These are phyloP conservation scores for Pissodes strobi DNA, from an alignment of 1,140 invertebrate species.

Conservation along the genomic window DNA sequence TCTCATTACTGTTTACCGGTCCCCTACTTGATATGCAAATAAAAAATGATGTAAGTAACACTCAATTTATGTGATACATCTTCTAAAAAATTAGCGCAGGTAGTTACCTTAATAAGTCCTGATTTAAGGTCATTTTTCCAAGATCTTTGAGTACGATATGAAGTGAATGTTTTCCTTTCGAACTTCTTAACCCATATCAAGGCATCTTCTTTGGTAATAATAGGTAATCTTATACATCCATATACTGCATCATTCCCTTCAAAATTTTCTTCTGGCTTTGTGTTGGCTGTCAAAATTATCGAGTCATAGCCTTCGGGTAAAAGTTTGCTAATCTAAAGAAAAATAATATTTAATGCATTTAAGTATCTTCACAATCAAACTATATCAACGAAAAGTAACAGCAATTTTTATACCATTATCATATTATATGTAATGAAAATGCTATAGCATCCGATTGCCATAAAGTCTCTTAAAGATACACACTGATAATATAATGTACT, in stretches of 20 bases:
- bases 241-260: slow-evolving; percentile 3
- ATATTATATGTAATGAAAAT: too few relatives aligned
- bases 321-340: not conserved
- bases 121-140: slow-evolving; percentile 4
- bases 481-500: too few relatives aligned
- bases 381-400: too few relatives aligned
- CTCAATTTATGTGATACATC: too few relatives aligned
- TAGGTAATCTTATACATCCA: slow-evolving; percentile 7
- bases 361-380: too few relatives aligned
- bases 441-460: too few relatives aligned
- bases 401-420: too few relatives aligned
- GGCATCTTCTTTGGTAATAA: slow-evolving; percentile 14
- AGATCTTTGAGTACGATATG: not conserved
- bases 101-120: slow-evolving; percentile 10
- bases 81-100: not conserved
- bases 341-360: too few relatives aligned
- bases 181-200: slow-evolving; percentile 10
- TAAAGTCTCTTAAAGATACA: too few relatives aligned
- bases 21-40: too few relatives aligned
- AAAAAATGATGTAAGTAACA: too few relatives aligned
- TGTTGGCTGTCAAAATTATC: not conserved
- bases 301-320: not conserved
- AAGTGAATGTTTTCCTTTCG: slow-evolving; percentile 7
- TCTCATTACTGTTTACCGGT: too few relatives aligned
- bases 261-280: not conserved